A percentile compares a stretch with the other conserved stretches of the same genome.
These are phyloP conservation scores for Seladonia tumulorum DNA, from an alignment of 2,888 invertebrate genomes.

Conservation along the genomic window DNA sequence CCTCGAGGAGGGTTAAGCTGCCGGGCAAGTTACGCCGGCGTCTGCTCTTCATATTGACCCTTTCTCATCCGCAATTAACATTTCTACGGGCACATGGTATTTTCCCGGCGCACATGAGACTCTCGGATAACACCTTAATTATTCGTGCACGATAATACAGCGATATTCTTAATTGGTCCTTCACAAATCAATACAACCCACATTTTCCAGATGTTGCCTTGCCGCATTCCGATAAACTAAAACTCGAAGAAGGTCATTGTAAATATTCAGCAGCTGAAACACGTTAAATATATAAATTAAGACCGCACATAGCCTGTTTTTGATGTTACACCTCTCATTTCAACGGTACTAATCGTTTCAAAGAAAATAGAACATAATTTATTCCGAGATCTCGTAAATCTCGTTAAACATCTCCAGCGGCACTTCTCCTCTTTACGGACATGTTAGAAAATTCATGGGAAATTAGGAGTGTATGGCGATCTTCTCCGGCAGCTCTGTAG, in stretches of 20 bases:
- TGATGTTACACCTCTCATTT: background rate
- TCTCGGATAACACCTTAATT: slow-evolving; percentile 27
- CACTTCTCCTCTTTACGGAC: background rate
- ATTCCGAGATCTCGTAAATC: background rate
- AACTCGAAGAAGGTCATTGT: no score
- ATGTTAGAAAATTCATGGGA: background rate
- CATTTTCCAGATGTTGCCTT: background rate
- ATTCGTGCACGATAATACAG: background rate
- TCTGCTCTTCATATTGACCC: slow-evolving; percentile 46
- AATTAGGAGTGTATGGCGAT: background rate
- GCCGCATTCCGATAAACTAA: background rate
- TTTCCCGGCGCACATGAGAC: slow-evolving; percentile 12
- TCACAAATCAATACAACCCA: background rate
- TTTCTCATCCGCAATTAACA: slow-evolving; percentile 40
- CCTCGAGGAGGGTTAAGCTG: slow-evolving; percentile 46
- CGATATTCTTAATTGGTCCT: background rate
- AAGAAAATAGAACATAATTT: background rate
- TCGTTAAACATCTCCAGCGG: slow-evolving; percentile 19
- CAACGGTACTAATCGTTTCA: background rate
- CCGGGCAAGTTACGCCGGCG: slow-evolving; percentile 24
- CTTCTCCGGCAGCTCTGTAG: background rate
- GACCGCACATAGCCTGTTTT: no score
- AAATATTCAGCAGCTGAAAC: no score
- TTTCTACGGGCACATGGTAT: slow-evolving; percentile 37
- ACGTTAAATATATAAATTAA: no score